Conservation (phyloP, 2,888 invertebrate species). For the Amphipyra berbera region DNA sequence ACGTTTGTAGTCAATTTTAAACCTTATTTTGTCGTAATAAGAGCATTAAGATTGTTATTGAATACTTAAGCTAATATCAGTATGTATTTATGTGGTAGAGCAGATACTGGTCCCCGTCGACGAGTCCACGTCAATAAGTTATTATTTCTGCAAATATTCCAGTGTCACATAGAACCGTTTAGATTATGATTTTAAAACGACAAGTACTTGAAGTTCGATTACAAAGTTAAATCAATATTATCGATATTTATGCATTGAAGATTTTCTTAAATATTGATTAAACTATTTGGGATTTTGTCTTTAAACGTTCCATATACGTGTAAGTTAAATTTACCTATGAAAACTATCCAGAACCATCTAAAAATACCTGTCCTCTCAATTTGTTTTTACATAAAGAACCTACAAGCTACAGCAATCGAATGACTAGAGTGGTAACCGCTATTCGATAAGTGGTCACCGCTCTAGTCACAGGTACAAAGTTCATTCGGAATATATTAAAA, state of each 20-base stretch:
- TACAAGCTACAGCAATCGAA: not conserved
- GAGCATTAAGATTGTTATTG: slow-evolving; percentile 18
- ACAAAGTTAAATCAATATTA: slow-evolving; percentile 46
- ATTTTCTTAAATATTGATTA: slow-evolving; percentile 26
- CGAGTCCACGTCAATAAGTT: slow-evolving; percentile 73
- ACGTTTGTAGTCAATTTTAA: slow-evolving; percentile 50
- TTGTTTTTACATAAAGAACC: too few relatives aligned
- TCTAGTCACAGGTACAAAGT: slow-evolving; percentile 40
- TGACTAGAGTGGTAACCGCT: not conserved
- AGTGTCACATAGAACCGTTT: slow-evolving; percentile 73
- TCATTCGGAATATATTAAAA: slow-evolving; percentile 31
- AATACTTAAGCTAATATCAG: slow-evolving; percentile 37
- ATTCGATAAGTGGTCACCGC: not conserved
- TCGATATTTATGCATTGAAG: slow-evolving; percentile 9
- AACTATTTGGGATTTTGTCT: too few relatives aligned
- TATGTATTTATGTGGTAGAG: slow-evolving; percentile 68
- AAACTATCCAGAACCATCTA: too few relatives aligned
- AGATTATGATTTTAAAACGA: slow-evolving; percentile 69
- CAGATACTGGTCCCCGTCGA: slow-evolving; percentile 72
- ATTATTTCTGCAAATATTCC: slow-evolving; percentile 82
- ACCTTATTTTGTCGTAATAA: slow-evolving; percentile 56
- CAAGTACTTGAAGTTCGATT: slow-evolving; percentile 38
- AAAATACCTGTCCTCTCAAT: too few relatives aligned
- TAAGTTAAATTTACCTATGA: too few relatives aligned
- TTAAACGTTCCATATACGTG: too few relatives aligned